These are phyloP conservation scores for Taenioides sp. DNA, from an alignment of 2,797 vertebrate species.

Conservation along the genomic window DNA sequence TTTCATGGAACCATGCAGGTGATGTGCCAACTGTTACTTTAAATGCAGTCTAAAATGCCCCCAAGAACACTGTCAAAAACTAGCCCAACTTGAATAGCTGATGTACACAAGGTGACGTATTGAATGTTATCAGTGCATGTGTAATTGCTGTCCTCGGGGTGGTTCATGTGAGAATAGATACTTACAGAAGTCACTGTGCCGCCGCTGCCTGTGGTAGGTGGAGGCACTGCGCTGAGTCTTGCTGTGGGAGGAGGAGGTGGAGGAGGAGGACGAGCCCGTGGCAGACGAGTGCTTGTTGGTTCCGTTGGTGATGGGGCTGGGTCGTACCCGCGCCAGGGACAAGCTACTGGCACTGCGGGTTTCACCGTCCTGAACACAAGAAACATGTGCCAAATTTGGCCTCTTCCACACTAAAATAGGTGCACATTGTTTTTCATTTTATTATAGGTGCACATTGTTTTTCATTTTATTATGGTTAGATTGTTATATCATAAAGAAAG, in stretches of 20 bases:
- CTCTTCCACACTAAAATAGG: no score
- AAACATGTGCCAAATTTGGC: not conserved
- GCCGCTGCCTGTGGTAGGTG: constrained; percentile 91
- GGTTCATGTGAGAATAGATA: constrained; percentile 47
- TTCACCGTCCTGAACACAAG: constrained; percentile 68
- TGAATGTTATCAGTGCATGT: not conserved
- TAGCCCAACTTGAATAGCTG: not conserved
- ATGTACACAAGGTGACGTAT: not conserved
- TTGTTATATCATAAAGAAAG: not conserved
- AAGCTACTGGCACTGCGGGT: constrained; percentile 82
- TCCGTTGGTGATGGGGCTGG: constrained; percentile 87
- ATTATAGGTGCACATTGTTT: not conserved
- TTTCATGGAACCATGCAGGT: no score
- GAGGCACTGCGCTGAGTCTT: constrained; percentile 87
- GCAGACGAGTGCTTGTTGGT: constrained; percentile 83
- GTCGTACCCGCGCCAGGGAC: constrained; percentile 88
- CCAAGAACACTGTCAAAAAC: constrained; percentile 5
- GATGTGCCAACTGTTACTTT: no score
- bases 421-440: not conserved
- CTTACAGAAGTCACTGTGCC: constrained; percentile 96
- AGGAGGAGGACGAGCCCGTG: constrained; percentile 76
- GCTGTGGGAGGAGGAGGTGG: constrained; percentile 82
- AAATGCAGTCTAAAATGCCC: not conserved
- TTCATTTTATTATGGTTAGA: not conserved
- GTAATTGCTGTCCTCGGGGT: not conserved